A percentile compares a stretch with the other conserved stretches of the same genome.
Conservation (phyloP, 2,888 invertebrate genomes). For the Drosophila leonis region DNA sequence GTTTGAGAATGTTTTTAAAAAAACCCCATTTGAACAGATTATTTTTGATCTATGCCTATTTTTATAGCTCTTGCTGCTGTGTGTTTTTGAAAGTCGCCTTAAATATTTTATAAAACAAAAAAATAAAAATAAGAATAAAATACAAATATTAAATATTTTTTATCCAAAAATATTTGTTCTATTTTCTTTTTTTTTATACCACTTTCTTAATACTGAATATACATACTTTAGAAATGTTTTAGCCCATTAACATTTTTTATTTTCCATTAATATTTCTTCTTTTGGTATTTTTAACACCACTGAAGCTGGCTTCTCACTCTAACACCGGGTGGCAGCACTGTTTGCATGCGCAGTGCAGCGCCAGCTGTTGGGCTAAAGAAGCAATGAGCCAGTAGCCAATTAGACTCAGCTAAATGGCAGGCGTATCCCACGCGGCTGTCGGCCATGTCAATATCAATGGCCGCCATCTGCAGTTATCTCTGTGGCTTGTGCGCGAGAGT, state of each 20-base stretch:
- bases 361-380: constrained; percentile 5
- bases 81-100: neutral
- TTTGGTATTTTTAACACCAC: neutral
- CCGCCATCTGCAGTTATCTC: constrained; percentile 43
- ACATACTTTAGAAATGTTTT: neutral
- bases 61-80: neutral
- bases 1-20: neutral
- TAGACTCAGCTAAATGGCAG: constrained; percentile 42
- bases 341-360: constrained; percentile 17
- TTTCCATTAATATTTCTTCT: neutral
- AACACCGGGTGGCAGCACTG: constrained; percentile 4
- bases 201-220: neutral
- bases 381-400: constrained; percentile 33
- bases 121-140: no score
- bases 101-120: neutral
- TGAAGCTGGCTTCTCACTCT: neutral
- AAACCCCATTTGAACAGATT: neutral
- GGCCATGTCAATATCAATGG: constrained; percentile 54
- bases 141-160: neutral
- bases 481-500: constrained; percentile 14
- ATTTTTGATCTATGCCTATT: neutral
- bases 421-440: constrained; percentile 47
- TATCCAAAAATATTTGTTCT: neutral
- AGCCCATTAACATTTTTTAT: neutral
- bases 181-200: neutral